Base-by-base conservation (phyloP, 2,888 invertebrate species). In the Holacanthella duospinosa region DNA sequence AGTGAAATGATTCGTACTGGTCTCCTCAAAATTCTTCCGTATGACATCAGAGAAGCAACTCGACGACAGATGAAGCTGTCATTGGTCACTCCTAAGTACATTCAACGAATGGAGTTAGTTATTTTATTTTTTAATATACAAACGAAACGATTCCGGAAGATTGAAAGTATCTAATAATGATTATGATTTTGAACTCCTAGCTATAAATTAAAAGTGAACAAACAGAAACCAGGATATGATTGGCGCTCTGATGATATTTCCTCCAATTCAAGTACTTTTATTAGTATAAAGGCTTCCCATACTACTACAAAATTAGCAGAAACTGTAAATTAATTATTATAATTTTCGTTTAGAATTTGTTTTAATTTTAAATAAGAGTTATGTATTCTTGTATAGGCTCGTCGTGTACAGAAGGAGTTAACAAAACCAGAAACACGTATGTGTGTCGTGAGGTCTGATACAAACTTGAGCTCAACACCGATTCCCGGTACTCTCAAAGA, bases 401-500 rank as follows among this genome's bases (percentile, higher is more conserved):
- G 16, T 6, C 55, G 56, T 21, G 57, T 57, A 9, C 59, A 64
- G 44, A 64, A 64, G 25, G 64, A 48, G 9, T 19, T 25, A 3
- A 53, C 65, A 1, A 60, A 64, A 43, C 66, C 70, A 1, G 43
- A 60, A n/a, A 27, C 57, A n/a, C 48, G 70, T 36, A 55, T 71
- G 25, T 55, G 67, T 19, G 67, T 70, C 1, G 63, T 71, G 12
- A 68, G 65, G 19, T 68, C 69, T 6, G 70, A 69, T 19, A 70
- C 69, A 4, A 70, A 71, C 58, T 66, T 72, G 44, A 63, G 60
- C 28, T 58, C 63, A 29, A 63, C 65, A n/a, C 62, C 64, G 21
- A 62, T 71, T 2, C 66, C 70, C 1, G 71, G 72, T 16, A 68
- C 69, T 0, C 53, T 71, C 29, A 67, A 69, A 55, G 85, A 82